A percentile compares a stretch with the other conserved stretches of the same genome.
These are phyloP conservation scores for Mesorhabditis spiculigera DNA, from an alignment of 2,888 invertebrate species.

Conservation along the genomic window DNA sequence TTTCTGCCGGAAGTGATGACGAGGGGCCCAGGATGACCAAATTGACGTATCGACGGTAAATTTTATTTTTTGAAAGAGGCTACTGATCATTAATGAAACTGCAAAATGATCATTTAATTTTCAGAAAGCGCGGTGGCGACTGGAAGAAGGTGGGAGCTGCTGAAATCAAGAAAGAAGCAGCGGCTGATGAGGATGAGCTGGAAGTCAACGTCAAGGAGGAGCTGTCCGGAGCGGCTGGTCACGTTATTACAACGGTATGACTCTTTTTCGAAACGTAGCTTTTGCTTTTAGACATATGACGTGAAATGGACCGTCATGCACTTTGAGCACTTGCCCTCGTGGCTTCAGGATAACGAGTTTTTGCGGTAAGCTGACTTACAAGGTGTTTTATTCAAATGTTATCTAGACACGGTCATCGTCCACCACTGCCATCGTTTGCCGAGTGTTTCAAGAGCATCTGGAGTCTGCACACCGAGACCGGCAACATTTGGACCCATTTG, in stretches of 20 bases:
- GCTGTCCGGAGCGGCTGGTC: constrained; percentile 37
- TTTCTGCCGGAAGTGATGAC: neutral
- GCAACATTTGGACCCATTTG: constrained; percentile 98
- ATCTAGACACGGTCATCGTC: constrained; percentile 75
- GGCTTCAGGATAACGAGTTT: constrained; percentile 72
- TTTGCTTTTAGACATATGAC: constrained; percentile 27
- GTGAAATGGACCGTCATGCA: constrained; percentile 64
- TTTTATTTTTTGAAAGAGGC: neutral
- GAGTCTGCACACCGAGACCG: constrained; percentile 96
- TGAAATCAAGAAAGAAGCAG: constrained; percentile 25
- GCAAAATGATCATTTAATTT: neutral
- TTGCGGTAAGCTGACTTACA: constrained; percentile 23
- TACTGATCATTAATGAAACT: too few species aligned
- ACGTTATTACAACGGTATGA: constrained; percentile 36
- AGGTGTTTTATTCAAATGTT: neutral
- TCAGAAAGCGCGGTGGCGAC: constrained; percentile 43
- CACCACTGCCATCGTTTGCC: constrained; percentile 89
- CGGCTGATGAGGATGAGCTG: constrained; percentile 37
- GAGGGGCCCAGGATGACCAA: neutral
- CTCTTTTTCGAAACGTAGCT: neutral
- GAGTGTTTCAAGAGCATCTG: constrained; percentile 98
- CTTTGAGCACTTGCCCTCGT: constrained; percentile 79
- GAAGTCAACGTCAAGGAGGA: constrained; percentile 49
- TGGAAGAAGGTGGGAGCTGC: constrained; percentile 41
- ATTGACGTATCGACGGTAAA: neutral